Evolutionary conservation across 1,140 invertebrate species (phyloP).

Genomic region (Drosophila insularis): DNA sequence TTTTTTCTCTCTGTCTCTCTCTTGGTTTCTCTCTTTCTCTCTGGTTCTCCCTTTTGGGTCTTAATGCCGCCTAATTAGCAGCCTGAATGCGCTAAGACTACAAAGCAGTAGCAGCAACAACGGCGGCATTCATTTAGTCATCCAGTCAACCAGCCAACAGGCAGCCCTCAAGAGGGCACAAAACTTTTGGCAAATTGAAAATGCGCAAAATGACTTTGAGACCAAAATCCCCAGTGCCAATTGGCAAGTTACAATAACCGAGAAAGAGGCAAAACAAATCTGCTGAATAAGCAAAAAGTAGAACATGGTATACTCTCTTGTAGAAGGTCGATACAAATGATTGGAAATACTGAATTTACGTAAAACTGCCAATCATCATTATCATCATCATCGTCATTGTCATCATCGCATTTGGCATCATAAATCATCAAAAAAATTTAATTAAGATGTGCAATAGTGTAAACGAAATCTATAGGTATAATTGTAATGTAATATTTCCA

Average conservation of each 20-base stretch:
- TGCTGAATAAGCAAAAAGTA: constrained; percentile 56
- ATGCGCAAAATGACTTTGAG: constrained; percentile 77
- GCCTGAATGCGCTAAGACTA: constrained; percentile 79
- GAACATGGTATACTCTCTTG: constrained; percentile 20
- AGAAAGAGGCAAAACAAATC: neutral
- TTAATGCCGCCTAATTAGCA: constrained; percentile 78
- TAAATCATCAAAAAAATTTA: constrained; percentile 12
- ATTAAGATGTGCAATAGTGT: constrained; percentile 10
- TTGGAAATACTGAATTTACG: constrained; percentile 14
- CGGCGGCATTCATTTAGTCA: constrained; percentile 22
- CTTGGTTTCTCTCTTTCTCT: constrained; percentile 7
- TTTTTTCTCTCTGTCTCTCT: neutral
- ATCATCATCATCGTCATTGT: neutral
- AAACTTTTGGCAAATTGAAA: constrained; percentile 76
- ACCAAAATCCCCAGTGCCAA: constrained; percentile 73
- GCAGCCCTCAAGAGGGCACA: constrained; percentile 33
- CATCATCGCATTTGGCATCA: constrained; percentile 2
- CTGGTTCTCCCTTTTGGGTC: constrained; percentile 19
- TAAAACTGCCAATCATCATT: constrained; percentile 10
- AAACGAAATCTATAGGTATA: neutral
- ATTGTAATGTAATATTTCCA: neutral
- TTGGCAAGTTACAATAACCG: constrained; percentile 69
- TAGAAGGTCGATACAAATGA: constrained; percentile 12
- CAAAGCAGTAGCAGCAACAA: constrained; percentile 62
- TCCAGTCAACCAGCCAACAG: constrained; percentile 15